Conservation (phyloP, 92 coral and sea anemone species). For the Zoanthus sansibaricus region DNA sequence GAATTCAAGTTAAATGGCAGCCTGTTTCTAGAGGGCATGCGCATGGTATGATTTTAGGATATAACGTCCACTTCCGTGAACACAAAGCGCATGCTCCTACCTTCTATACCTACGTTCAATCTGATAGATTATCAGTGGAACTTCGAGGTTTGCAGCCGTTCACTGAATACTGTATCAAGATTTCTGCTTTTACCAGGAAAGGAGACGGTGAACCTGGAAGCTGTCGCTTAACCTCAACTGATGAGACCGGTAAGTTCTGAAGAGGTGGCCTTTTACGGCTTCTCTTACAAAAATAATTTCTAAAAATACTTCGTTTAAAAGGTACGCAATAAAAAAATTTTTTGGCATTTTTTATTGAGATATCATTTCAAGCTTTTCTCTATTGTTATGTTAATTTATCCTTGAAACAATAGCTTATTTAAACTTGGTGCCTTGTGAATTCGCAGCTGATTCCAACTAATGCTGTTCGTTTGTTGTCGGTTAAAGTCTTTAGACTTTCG, state of each 20-base stretch:
- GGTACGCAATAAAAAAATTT: too few relatives aligned
- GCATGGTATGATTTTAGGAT: conserved; percentile 54
- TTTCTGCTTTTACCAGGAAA: conserved; percentile 48
- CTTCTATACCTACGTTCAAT: conserved; percentile 18
- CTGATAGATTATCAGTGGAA: conserved; percentile 22
- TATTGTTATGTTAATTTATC: too few relatives aligned
- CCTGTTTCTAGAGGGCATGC: conserved; percentile 43
- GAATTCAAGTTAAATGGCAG: conserved; percentile 48
- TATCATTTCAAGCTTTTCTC: too few relatives aligned
- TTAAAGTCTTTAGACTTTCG: too few relatives aligned
- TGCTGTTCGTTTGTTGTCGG: too few relatives aligned
- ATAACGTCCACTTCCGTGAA: conserved; percentile 32
- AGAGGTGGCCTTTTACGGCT: too few relatives aligned
- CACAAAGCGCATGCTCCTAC: conserved; percentile 26
- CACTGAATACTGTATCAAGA: conserved; percentile 49
- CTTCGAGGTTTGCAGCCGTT: conserved; percentile 39
- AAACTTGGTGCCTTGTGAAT: too few relatives aligned
- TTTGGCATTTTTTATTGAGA: too few relatives aligned
- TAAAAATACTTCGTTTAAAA: too few relatives aligned
- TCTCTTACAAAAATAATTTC: too few relatives aligned
- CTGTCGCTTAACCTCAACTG: conserved; percentile 35
- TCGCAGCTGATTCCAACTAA: too few relatives aligned
- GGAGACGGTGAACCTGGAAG: conserved; percentile 35
- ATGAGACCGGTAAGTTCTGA: conserved; percentile 45
- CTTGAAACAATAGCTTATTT: too few relatives aligned